Evolutionary conservation across 2,888 invertebrate genomes (phyloP), one percentile per base, ranked within the genome.

Genomic region (Tipula unca): DNA sequence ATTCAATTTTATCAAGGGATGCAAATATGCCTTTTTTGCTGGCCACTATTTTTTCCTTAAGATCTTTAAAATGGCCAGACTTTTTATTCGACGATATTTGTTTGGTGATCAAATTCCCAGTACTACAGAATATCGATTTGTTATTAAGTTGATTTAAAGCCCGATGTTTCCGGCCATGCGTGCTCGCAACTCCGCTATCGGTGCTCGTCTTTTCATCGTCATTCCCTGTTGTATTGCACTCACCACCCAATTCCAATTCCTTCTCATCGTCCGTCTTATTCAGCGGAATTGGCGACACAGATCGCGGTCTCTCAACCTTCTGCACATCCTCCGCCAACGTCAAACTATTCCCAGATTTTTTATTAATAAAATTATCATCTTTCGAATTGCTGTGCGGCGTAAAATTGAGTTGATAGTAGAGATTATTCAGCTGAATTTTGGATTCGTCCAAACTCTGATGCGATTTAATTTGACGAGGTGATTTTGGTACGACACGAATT

Each of bases 381-480:
- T 83, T 83, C 1, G 83, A 83, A 32, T 83, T 35, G 6, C 14
- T 32, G 13, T 25, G 69, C 69, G 69, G 25, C 25, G 69, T 25
- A 69, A 69, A 69, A 25, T 69, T 69, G 10, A 69, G 69, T 25
- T 69, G 69, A 69, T 69, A 69, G 13, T 32, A 83, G 1, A 83
- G 17, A 32, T 32, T 83, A 5, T 83, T 35, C 17, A 35, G 89
- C 35, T 90, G 85, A 88, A 91, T 90, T 87, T 90, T 92, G 0
- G 93, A 91, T 87, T 95, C 95, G 88, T 95, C 95, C 87, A 95
- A 90, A 88, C 95, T 95, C 90, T 94, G 94, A 88, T 94, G 94
- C 87, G 93, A 94, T 88, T 93, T 93, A 85, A 93, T 92, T 86
- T 92, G 91, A 88, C 92, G 92, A n/a, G 91, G 89, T 20, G 92